These are phyloP conservation scores for Drosophila bocki DNA, from an alignment of 1,140 invertebrate species.

Conservation along the genomic window DNA sequence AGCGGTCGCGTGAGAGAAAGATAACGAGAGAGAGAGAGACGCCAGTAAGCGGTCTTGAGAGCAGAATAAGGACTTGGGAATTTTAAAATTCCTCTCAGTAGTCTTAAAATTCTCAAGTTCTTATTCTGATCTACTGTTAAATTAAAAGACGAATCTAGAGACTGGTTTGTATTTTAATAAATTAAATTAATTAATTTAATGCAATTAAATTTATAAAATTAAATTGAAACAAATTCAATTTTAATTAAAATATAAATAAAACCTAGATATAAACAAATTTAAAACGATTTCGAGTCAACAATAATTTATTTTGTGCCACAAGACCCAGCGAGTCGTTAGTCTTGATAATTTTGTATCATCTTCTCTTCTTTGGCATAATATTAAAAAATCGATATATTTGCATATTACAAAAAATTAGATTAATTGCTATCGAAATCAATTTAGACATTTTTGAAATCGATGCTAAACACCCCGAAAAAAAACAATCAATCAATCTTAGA, in stretches of 20 bases:
- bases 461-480: conserved; percentile 12
- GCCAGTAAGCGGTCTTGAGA: background rate
- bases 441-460: conserved; percentile 10
- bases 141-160: too few relatives aligned
- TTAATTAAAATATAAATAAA: background rate
- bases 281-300: background rate
- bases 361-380: background rate
- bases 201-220: too few relatives aligned
- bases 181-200: too few relatives aligned
- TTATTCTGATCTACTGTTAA: too few relatives aligned
- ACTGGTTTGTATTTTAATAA: background rate
- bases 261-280: background rate
- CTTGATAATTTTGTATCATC: background rate
- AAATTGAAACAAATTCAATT: background rate
- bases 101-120: too few relatives aligned
- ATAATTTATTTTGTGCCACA: too few relatives aligned
- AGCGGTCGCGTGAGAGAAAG: conserved; percentile 11
- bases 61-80: conserved; percentile 18
- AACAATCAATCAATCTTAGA: conserved; percentile 25
- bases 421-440: conserved; percentile 4
- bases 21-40: background rate
- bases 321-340: background rate
- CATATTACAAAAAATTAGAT: conserved; percentile 4
- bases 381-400: background rate
- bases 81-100: background rate